Conservation (phyloP, 2,113 vertebrate species). For the Ammodramus savannarum region DNA sequence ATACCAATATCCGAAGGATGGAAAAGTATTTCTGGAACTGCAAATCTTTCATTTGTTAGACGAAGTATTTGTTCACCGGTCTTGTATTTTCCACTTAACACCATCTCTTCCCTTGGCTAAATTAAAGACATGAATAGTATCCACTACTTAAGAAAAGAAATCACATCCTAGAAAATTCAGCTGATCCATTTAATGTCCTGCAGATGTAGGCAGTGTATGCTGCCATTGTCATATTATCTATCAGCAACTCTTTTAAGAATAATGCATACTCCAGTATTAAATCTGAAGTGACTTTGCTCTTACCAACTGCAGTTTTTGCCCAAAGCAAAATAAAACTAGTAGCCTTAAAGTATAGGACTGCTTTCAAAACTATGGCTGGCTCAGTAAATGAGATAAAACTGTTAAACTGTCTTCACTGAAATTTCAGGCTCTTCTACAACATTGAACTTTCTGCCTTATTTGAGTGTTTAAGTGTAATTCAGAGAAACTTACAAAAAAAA, state of each 20-base stretch:
- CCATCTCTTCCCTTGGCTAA: slow-evolving; percentile 94
- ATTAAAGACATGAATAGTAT: slow-evolving; percentile 46
- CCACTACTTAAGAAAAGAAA: neutral
- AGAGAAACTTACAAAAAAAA: neutral
- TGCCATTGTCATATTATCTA: neutral
- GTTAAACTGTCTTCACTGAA: neutral
- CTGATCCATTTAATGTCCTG: neutral
- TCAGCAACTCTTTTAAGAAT: neutral
- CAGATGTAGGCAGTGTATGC: neutral
- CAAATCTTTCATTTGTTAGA: slow-evolving; percentile 93
- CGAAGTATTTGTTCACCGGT: slow-evolving; percentile 95
- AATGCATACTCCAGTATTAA: neutral
- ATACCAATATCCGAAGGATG: slow-evolving; percentile 96
- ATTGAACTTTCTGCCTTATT: neutral
- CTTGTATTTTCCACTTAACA: slow-evolving; percentile 94
- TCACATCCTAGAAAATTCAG: neutral
- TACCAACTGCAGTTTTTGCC: neutral
- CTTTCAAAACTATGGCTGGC: neutral
- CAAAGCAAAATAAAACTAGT: neutral
- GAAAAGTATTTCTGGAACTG: slow-evolving; percentile 96
- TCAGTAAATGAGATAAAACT: neutral
- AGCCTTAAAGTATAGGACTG: neutral
- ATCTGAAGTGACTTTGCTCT: neutral
- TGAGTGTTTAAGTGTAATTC: neutral
- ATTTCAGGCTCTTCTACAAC: neutral